Conservation (phyloP, 2,113 vertebrate species). For the Agelaius tricolor region DNA sequence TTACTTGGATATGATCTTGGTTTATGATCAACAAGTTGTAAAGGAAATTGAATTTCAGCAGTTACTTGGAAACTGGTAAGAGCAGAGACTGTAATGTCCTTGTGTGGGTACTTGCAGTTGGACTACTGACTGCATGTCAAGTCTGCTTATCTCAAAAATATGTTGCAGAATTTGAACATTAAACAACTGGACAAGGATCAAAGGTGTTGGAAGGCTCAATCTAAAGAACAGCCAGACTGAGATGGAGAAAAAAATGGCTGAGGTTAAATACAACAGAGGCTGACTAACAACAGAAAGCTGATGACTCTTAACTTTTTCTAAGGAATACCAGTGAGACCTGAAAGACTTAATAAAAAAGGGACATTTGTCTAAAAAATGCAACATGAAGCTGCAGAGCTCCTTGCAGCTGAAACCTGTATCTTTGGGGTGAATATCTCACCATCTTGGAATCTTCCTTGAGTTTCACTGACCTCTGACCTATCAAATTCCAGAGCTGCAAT, state of each 20-base stretch:
- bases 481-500: neutral
- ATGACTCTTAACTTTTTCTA: neutral
- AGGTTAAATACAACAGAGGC: neutral
- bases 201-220: neutral
- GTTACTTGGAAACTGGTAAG: neutral
- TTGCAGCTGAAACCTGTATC: neutral
- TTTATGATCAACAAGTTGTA: neutral
- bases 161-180: neutral
- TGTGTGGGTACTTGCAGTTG: neutral
- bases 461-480: neutral
- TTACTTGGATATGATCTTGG: neutral
- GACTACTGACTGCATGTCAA: neutral
- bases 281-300: neutral
- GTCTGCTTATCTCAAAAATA: neutral
- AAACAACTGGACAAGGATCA: neutral
- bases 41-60: neutral
- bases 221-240: neutral
- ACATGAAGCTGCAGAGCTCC: neutral
- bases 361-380: neutral
- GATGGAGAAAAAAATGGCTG: neutral
- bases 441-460: neutral
- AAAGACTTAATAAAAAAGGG: neutral
- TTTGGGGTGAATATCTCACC: neutral
- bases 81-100: neutral
- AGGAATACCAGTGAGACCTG: neutral